Base-by-base conservation (phyloP, 2,797 vertebrate genomes). In the Macrochelys suwanniensis region DNA sequence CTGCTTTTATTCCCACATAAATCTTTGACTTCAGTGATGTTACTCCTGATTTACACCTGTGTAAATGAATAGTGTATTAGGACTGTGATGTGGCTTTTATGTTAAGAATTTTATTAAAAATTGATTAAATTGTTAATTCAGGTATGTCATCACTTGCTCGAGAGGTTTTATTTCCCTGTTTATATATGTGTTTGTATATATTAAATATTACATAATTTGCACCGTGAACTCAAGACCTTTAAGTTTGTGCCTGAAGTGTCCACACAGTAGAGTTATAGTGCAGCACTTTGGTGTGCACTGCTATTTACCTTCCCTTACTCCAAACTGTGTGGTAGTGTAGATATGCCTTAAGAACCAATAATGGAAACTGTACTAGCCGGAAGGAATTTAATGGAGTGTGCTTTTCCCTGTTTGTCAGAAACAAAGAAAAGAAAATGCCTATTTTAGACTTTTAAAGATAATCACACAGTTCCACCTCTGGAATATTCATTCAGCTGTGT, bases 331-430 rank as follows among this genome's bases (percentile, higher is more conserved):
- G 68, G 37, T 42, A 42, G 37, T 23, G 21, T 19, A 71, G 68
- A 37, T 42, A 71, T 25, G 37, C 37, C 21, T 71, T 12, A 42
- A 71, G 65, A 71, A 68, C 51, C 74, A 88, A 88, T 94, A 90
- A 80, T 87, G 2, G 61, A 93, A 93, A 93, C 1, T 17, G 80
- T 86, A 92, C 89, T 92, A 95, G 94, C 91, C 91, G 79, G 89
- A 3, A 7, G 85, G 92, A 80, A 93, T 96, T 42, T 95, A 95
- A 59, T 71, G 0, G 4, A 59, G 85, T 17, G 77, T 85, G 91
- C 50, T 87, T 57, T 82, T 94, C 84, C 89, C 61, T 82, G n/a
- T 50, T 61, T 91, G 88, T 89, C 71, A 15, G 96, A 87, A 57
- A 53, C 80, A 89, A 51, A 0, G 6, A 47, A 87, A 93, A 10